Conservation (phyloP, 2,797 vertebrate genomes). For the Spinibarbus caldwelli region DNA sequence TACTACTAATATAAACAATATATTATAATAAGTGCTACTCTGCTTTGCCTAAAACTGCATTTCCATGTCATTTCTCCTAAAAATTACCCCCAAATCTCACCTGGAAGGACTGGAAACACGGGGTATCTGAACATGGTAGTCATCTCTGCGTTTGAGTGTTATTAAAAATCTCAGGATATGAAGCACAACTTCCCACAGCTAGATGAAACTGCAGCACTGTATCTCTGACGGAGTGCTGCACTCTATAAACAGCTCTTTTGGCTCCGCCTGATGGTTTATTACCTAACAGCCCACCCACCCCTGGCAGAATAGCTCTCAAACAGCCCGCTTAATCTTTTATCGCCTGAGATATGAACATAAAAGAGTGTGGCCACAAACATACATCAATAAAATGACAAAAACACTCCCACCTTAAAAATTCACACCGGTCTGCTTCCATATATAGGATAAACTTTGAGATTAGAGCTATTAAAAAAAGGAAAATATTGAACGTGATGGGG, state of each 20-base stretch:
- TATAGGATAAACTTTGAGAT: not conserved
- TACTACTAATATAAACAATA: not conserved
- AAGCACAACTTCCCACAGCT: not conserved
- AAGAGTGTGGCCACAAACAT: not conserved
- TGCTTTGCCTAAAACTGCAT: not conserved
- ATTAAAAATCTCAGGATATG: slow-evolving; percentile 14
- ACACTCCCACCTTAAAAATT: not conserved
- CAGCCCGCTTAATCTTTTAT: slow-evolving; percentile 29
- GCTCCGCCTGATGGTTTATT: slow-evolving; percentile 42
- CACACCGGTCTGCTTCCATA: not conserved
- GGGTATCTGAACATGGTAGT: slow-evolving; percentile 76
- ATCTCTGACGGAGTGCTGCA: slow-evolving; percentile 67
- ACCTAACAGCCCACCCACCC: slow-evolving; percentile 34
- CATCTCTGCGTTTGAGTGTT: slow-evolving; percentile 66
- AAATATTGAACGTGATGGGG: not conserved
- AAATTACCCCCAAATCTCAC: slow-evolving; percentile 69
- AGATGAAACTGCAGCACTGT: slow-evolving; percentile 36
- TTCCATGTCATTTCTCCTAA: not conserved
- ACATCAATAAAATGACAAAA: not conserved
- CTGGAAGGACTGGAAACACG: slow-evolving; percentile 77
- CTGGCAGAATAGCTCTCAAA: slow-evolving; percentile 51
- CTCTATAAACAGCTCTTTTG: slow-evolving; percentile 44
- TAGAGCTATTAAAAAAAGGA: not conserved
- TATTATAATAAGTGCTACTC: not conserved
- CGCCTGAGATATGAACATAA: slow-evolving; percentile 5